Evolutionary conservation across 2,113 vertebrate genomes (phyloP).

Genomic region (Xiphophorus maculatus): DNA sequence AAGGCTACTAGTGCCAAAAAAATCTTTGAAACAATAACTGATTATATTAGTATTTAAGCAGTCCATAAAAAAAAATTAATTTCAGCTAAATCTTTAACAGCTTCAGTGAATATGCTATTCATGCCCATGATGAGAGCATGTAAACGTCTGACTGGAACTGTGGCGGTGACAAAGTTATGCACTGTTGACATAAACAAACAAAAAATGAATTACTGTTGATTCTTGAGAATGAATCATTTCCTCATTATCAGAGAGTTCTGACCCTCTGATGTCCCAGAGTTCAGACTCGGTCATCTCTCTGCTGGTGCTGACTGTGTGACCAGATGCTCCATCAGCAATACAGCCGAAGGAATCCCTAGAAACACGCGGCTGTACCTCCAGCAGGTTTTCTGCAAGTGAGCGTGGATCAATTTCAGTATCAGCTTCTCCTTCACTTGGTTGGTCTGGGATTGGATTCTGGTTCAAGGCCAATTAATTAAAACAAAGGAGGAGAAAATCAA

Average conservation of each 20-base stretch:
- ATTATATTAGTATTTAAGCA: neutral
- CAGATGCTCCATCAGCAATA: conserved; percentile 5
- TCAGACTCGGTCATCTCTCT: conserved; percentile 23
- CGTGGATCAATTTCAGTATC: conserved; percentile 6
- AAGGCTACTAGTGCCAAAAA: too few relatives aligned
- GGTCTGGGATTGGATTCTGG: neutral
- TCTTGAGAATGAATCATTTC: conserved; percentile 15
- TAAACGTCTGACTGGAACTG: neutral
- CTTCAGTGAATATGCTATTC: neutral
- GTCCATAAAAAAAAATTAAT: neutral
- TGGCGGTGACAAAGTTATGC: neutral
- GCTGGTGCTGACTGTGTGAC: neutral
- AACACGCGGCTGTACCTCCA: neutral
- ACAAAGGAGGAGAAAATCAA: neutral
- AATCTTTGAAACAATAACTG: neutral
- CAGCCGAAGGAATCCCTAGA: conserved; percentile 13
- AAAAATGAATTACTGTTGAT: conserved; percentile 11
- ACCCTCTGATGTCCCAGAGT: conserved; percentile 6
- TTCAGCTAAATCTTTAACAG: neutral
- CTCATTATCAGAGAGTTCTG: neutral
- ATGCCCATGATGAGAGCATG: neutral
- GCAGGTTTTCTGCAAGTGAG: conserved; percentile 18
- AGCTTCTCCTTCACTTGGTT: conserved; percentile 6
- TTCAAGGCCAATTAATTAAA: conserved; percentile 6
- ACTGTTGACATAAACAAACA: neutral